Conservation (phyloP, 2,888 invertebrate genomes). For the Drosophila hamatofila region DNA sequence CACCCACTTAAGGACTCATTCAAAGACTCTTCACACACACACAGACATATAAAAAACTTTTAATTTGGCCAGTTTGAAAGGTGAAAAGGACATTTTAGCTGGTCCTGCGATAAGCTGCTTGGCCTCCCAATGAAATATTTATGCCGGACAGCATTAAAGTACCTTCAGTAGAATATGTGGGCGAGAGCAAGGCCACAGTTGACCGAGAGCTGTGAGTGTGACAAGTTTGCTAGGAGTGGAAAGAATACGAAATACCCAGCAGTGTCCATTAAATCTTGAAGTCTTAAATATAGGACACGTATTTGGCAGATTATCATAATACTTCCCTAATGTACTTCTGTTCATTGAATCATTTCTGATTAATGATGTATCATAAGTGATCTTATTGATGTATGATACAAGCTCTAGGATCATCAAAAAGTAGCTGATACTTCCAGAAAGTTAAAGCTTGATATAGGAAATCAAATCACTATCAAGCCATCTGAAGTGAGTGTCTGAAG, state of each 20-base stretch:
- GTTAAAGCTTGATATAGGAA: neutral
- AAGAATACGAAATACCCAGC: neutral
- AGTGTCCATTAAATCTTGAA: neutral
- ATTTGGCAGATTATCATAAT: neutral
- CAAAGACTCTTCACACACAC: conserved; percentile 39
- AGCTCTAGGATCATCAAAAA: neutral
- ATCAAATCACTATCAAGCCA: neutral
- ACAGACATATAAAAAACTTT: conserved; percentile 51
- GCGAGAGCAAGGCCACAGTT: neutral
- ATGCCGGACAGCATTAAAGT: conserved; percentile 57
- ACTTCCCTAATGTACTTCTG: too few species aligned
- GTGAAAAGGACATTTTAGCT: conserved; percentile 58
- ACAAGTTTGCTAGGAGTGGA: neutral
- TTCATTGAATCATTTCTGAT: too few species aligned
- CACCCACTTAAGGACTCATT: conserved; percentile 38
- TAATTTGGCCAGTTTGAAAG: conserved; percentile 76
- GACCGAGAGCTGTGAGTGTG: conserved; percentile 14
- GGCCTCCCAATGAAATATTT: conserved; percentile 67
- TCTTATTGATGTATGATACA: neutral
- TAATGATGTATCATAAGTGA: neutral
- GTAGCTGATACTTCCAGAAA: neutral
- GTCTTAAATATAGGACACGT: neutral
- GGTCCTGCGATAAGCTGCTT: conserved; percentile 41
- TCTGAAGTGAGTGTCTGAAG: neutral
- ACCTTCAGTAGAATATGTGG: conserved; percentile 20